A percentile compares a stretch with the other conserved stretches of the same genome.
phyloP scores from a whole-genome alignment of 2,113 vertebrate genomes.

The Cephalopholis sonnerati region DNA sequence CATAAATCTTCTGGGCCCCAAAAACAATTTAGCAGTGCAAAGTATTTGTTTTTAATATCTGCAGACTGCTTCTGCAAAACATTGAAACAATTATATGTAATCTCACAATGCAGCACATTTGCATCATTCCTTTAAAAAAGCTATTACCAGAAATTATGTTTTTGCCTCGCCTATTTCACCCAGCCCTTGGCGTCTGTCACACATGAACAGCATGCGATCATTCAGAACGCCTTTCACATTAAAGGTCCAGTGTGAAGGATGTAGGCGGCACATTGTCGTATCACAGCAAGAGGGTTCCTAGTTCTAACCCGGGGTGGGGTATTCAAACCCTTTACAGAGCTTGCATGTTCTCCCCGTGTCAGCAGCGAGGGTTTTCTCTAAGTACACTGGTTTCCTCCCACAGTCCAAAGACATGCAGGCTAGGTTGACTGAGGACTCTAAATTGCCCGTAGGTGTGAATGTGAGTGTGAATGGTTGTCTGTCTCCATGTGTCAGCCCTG shows the following conservation, averaged over 20 bases:
- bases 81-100: conserved; percentile 20
- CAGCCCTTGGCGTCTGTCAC: not conserved
- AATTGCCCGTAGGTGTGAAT: no score
- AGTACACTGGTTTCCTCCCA: no score
- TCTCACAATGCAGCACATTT: not conserved
- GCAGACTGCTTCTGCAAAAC: conserved; percentile 12
- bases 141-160: not conserved
- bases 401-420: no score
- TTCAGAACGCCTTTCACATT: not conserved
- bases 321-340: no score
- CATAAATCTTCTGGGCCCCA: conserved; percentile 6
- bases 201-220: not conserved
- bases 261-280: no score
- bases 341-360: no score
- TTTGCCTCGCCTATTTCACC: not conserved
- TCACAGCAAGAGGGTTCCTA: no score
- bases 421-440: no score
- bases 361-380: no score
- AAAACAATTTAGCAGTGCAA: not conserved
- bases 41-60: conserved; percentile 26
- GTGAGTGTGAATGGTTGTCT: no score
- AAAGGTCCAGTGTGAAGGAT: not conserved
- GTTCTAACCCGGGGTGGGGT: no score
- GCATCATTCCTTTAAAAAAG: not conserved
- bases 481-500: no score